A percentile compares a stretch with the other conserved stretches of the same genome.
phyloP scores from a whole-genome alignment of 64 coral and sea anemone genomes.

The Actinia equina region DNA sequence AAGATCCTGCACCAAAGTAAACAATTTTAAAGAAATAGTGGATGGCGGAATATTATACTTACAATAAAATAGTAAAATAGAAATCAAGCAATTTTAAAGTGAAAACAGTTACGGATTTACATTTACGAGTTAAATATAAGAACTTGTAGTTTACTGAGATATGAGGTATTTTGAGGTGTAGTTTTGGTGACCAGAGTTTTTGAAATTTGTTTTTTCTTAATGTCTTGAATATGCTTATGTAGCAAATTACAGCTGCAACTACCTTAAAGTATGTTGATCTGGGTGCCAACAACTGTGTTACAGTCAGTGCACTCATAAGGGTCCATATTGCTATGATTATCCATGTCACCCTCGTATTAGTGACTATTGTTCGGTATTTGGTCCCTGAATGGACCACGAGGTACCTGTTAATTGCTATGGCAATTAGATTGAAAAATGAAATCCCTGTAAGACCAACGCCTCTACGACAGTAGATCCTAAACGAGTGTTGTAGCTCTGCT shows the following conservation, averaged over 20 bases:
- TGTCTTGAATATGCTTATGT: slow-evolving; percentile 15
- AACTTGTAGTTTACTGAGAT: too few species aligned
- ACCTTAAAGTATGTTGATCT: slow-evolving; percentile 21
- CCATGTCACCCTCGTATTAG: slow-evolving; percentile 13
- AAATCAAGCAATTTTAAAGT: too few species aligned
- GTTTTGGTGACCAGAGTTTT: neutral
- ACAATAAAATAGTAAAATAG: too few species aligned
- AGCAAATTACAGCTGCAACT: slow-evolving; percentile 30
- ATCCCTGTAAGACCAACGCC: too few species aligned
- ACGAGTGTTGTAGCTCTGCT: too few species aligned
- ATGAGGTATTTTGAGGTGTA: too few species aligned
- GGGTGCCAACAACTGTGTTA: slow-evolving; percentile 17
- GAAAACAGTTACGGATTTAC: too few species aligned
- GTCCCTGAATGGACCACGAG: slow-evolving; percentile 42
- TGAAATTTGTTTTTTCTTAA: slow-evolving; percentile 4
- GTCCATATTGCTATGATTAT: slow-evolving; percentile 20
- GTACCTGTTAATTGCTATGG: slow-evolving; percentile 43
- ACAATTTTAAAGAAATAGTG: too few species aligned
- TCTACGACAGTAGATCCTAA: too few species aligned
- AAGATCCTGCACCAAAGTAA: too few species aligned
- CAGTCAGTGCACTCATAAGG: neutral
- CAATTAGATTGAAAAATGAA: slow-evolving; percentile 31
- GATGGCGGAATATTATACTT: too few species aligned
- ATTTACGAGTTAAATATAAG: too few species aligned
- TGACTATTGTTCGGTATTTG: slow-evolving; percentile 38